Evolutionary conservation across 2,888 invertebrate species (phyloP).

Genomic region (Lobophora halterata): DNA sequence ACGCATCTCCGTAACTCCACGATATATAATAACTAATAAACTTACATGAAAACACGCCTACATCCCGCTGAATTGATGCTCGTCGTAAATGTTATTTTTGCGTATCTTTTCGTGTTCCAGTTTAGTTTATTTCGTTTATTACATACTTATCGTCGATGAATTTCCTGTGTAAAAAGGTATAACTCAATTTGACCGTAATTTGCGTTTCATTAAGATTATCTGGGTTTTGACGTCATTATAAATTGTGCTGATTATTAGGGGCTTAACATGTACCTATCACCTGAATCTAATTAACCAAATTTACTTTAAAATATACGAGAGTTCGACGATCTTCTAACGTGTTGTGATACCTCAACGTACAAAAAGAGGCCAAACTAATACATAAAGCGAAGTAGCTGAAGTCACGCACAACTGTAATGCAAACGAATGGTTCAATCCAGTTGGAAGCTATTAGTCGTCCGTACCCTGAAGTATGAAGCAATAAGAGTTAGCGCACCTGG

Average conservation of each 20-base stretch:
- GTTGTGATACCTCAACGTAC: too few species aligned
- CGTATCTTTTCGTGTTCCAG: constrained; percentile 18
- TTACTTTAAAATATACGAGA: too few species aligned
- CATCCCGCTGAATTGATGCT: constrained; percentile 27
- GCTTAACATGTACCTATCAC: neutral
- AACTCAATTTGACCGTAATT: constrained; percentile 6
- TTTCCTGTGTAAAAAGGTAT: constrained; percentile 5
- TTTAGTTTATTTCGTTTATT: constrained; percentile 16
- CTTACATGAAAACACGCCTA: constrained; percentile 29
- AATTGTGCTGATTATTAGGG: neutral
- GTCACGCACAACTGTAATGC: constrained; percentile 22
- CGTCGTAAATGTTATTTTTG: constrained; percentile 30
- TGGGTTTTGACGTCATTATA: neutral
- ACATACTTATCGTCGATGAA: constrained; percentile 9
- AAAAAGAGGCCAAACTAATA: neutral
- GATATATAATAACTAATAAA: constrained; percentile 32
- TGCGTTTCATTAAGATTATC: neutral
- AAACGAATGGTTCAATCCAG: constrained; percentile 29
- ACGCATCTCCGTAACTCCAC: constrained; percentile 44
- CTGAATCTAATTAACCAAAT: neutral
- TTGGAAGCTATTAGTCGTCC: constrained; percentile 20
- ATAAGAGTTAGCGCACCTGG: constrained; percentile 47
- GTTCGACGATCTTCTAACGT: too few species aligned
- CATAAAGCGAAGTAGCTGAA: constrained; percentile 15
- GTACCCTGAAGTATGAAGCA: constrained; percentile 43